Evolutionary conservation across 2,797 vertebrate species (phyloP).

Genomic region (Sebastes ruberrimus): DNA sequence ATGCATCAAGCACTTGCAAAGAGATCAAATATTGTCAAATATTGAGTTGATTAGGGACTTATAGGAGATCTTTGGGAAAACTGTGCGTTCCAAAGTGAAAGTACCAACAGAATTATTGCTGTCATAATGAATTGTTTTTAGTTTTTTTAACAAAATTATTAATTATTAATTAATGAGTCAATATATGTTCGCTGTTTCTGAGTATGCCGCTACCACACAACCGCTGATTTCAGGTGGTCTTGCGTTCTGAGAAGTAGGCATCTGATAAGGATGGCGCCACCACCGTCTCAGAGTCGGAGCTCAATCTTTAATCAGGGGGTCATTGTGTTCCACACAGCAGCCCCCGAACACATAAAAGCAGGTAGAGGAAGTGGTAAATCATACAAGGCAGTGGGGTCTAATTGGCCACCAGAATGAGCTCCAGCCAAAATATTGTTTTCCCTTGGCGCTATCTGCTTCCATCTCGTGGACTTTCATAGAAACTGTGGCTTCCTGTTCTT

Average conservation of each 20-base stretch:
- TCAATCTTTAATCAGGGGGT: slow-evolving; percentile 81
- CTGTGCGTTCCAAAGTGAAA: not conserved
- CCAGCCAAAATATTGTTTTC: slow-evolving; percentile 83
- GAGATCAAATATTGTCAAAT: not conserved
- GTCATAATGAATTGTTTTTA: not conserved
- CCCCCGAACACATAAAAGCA: slow-evolving; percentile 76
- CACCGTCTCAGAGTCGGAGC: slow-evolving; percentile 66
- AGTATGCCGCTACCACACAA: slow-evolving; percentile 7
- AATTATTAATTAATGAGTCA: not conserved
- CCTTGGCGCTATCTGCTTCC: slow-evolving; percentile 87
- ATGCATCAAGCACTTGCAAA: not conserved
- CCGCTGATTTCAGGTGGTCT: slow-evolving; percentile 65
- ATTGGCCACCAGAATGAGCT: slow-evolving; percentile 81
- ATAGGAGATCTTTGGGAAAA: not conserved
- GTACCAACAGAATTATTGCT: not conserved
- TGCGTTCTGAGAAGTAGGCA: slow-evolving; percentile 66
- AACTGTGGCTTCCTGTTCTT: slow-evolving; percentile 91
- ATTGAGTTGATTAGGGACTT: not conserved
- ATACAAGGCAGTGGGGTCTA: slow-evolving; percentile 78
- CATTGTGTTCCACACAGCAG: slow-evolving; percentile 77
- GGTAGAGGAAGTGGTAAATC: slow-evolving; percentile 84
- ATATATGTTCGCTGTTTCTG: not conserved
- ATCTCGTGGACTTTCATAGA: slow-evolving; percentile 89
- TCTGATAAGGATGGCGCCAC: slow-evolving; percentile 82
- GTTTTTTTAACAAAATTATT: not conserved